Conservation (phyloP, 2,888 invertebrate species). For the Bugulina stolonifera region DNA sequence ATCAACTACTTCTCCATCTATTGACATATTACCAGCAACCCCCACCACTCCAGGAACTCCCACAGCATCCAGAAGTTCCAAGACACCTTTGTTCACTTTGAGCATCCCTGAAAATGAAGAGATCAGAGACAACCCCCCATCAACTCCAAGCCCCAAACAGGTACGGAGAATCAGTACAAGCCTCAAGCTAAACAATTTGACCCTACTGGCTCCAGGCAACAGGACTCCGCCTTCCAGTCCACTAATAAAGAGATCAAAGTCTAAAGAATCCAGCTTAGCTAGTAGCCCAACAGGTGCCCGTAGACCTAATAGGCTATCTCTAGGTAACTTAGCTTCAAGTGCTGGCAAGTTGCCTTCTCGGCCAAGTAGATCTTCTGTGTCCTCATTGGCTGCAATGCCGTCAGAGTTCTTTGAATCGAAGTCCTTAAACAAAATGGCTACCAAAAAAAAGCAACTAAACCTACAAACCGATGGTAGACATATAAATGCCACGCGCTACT, state of each 20-base stretch:
- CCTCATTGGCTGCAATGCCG: background rate
- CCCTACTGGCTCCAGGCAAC: background rate
- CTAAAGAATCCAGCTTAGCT: background rate
- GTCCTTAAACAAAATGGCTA: background rate
- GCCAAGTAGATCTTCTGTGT: background rate
- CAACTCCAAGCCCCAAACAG: background rate
- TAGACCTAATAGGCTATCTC: background rate
- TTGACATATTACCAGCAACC: background rate
- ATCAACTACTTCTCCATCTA: background rate
- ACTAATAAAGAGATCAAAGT: background rate
- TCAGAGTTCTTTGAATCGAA: background rate
- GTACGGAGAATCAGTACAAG: background rate
- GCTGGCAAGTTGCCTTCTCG: background rate
- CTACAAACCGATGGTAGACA: background rate
- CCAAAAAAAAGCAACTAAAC: background rate
- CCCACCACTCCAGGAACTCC: background rate
- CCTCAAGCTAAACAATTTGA: background rate
- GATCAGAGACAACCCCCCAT: background rate
- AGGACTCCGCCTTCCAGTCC: background rate
- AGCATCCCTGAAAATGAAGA: constrained; percentile 13
- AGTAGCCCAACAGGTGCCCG: background rate
- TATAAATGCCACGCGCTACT: background rate
- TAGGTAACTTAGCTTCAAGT: background rate
- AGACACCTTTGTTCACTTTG: background rate
- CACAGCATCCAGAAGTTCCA: background rate